phyloP scores from a whole-genome alignment of 1,140 invertebrate genomes.

The Parapsyche elsis region DNA sequence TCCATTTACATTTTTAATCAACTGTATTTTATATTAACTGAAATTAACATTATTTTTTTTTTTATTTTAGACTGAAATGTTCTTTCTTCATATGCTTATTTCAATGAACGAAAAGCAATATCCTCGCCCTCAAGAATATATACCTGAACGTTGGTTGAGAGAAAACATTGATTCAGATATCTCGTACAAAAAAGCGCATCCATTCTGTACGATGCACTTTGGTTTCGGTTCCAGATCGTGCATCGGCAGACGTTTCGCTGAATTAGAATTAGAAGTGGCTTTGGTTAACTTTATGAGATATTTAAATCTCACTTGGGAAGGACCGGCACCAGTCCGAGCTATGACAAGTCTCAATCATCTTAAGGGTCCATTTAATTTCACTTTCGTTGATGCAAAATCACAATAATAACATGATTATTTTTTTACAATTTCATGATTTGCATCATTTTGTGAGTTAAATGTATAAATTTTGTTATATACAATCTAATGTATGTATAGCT shows the following conservation, averaged over 20 bases:
- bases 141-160: conserved; percentile 72
- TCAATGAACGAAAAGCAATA: conserved; percentile 66
- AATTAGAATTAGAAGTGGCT: conserved; percentile 76
- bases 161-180: conserved; percentile 60
- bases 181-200: conserved; percentile 65
- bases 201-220: conserved; percentile 71
- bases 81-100: conserved; percentile 65
- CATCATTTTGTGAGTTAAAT: not conserved
- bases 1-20: not conserved
- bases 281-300: conserved; percentile 71
- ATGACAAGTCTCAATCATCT: conserved; percentile 60
- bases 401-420: not conserved
- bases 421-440: not conserved
- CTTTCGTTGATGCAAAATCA: conserved; percentile 58
- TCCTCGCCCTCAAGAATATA: conserved; percentile 65
- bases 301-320: conserved; percentile 69
- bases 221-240: conserved; percentile 72
- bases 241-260: conserved; percentile 75
- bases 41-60: conserved; percentile 1
- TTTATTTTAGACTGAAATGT: conserved; percentile 65
- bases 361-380: conserved; percentile 61
- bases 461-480: no score
- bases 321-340: conserved; percentile 57
- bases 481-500: no score
- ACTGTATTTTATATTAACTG: no score